Evolutionary conservation across 1,140 invertebrate genomes (phyloP).

Genomic region (Zaprionus ornatus): DNA sequence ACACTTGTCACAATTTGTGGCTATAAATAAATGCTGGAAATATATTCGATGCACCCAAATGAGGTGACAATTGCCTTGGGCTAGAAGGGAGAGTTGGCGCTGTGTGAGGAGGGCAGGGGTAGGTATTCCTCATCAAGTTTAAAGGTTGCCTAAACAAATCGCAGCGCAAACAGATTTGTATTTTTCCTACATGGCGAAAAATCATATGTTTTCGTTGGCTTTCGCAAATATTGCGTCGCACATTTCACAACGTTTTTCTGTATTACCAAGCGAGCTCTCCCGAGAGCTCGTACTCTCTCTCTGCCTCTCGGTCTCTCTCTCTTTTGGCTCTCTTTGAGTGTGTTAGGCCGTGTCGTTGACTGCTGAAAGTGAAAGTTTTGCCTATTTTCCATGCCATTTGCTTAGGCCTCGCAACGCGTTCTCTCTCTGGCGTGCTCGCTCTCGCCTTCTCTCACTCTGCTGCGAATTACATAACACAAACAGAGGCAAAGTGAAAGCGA

Average conservation of each 20-base stretch:
- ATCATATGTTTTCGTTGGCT: conserved; percentile 68
- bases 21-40: conserved; percentile 52
- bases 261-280: conserved; percentile 44
- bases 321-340: conserved; percentile 13
- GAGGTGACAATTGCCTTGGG: background rate
- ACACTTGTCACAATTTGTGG: background rate
- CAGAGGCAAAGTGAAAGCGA: conserved; percentile 31
- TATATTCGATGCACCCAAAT: background rate
- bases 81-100: no score
- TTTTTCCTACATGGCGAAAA: conserved; percentile 8
- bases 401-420: conserved; percentile 38
- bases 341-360: conserved; percentile 61
- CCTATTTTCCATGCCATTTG: conserved; percentile 69
- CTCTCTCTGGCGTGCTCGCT: background rate
- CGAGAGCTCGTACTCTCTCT: background rate
- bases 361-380: conserved; percentile 76
- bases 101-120: no score
- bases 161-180: conserved; percentile 19
- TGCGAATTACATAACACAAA: conserved; percentile 67
- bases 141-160: background rate
- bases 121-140: background rate
- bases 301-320: conserved; percentile 8
- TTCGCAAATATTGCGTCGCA: conserved; percentile 52
- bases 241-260: conserved; percentile 45
- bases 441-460: background rate